Percentiles rank a stretch among this genome's conserved stretches.
These are phyloP conservation scores for Caenorhabditis sinica DNA, from an alignment of 2,888 invertebrate genomes.

Conservation along the genomic window DNA sequence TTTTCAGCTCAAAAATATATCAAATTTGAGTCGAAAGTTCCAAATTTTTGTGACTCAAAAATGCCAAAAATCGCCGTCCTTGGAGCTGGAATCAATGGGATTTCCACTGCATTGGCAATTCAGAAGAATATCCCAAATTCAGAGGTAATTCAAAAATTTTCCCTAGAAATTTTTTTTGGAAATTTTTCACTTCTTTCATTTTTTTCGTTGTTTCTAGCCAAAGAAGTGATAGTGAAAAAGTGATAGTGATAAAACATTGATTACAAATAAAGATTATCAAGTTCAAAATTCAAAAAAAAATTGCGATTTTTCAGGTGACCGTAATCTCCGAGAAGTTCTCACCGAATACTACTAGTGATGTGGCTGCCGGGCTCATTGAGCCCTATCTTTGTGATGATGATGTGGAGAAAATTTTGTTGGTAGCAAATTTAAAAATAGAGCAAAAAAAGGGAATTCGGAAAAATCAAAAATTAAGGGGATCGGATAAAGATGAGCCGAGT, in stretches of 20 bases:
- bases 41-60: neutral
- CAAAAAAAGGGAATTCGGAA: neutral
- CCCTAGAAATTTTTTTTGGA: conserved; percentile 2
- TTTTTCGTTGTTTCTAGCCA: neutral
- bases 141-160: conserved; percentile 50
- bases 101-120: conserved; percentile 67
- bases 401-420: conserved; percentile 34
- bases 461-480: neutral
- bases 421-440: neutral
- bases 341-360: conserved; percentile 82
- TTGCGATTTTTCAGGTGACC: conserved; percentile 74
- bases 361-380: conserved; percentile 83
- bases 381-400: conserved; percentile 75
- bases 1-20: neutral
- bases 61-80: conserved; percentile 64
- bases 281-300: neutral
- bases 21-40: neutral
- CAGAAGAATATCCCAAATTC: conserved; percentile 61
- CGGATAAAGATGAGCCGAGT: neutral
- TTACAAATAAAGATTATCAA: neutral
- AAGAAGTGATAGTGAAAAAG: no score
- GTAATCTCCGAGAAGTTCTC: conserved; percentile 83
- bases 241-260: neutral
- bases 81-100: conserved; percentile 76
- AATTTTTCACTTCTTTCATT: neutral